Evolutionary conservation across 2,888 invertebrate genomes (phyloP).

Genomic region (Romanomermis culicivorax): DNA sequence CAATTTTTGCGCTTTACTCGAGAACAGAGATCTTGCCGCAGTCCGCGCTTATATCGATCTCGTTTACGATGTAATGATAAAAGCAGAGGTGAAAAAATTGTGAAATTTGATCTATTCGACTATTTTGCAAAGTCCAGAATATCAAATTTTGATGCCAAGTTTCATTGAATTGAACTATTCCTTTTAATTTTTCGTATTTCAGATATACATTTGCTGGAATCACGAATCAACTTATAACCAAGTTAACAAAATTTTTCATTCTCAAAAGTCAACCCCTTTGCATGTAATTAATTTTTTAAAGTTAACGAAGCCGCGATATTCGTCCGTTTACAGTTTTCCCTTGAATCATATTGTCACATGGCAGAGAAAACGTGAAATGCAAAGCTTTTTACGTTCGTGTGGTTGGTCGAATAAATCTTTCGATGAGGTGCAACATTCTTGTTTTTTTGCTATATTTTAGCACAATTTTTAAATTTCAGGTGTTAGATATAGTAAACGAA

Average conservation of each 20-base stretch:
- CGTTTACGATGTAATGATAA: slow-evolving; percentile 54
- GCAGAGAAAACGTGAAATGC: slow-evolving; percentile 43
- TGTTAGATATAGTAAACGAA: slow-evolving; percentile 46
- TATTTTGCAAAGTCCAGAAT: too few species aligned
- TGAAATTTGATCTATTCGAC: too few species aligned
- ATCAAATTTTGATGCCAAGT: too few species aligned
- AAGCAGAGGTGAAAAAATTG: slow-evolving; percentile 50
- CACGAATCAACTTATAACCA: slow-evolving; percentile 54
- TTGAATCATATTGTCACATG: slow-evolving; percentile 57
- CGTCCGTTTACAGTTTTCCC: slow-evolving; percentile 81
- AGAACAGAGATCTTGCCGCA: slow-evolving; percentile 57
- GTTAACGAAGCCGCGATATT: slow-evolving; percentile 61
- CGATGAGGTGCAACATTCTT: slow-evolving; percentile 38
- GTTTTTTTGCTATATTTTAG: background rate
- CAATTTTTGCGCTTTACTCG: slow-evolving; percentile 47
- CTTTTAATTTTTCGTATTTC: too few species aligned
- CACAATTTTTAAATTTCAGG: slow-evolving; percentile 22
- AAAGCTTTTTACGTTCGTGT: slow-evolving; percentile 49
- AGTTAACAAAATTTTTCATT: slow-evolving; percentile 15
- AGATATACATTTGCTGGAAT: slow-evolving; percentile 68
- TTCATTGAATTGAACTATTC: too few species aligned
- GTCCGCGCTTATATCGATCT: slow-evolving; percentile 80
- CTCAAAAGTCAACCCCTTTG: too few species aligned
- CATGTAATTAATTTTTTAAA: slow-evolving; percentile 10
- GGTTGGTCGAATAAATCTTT: slow-evolving; percentile 59